phyloP scores from a whole-genome alignment of 2,797 vertebrate genomes.

The Podargus strigoides region DNA sequence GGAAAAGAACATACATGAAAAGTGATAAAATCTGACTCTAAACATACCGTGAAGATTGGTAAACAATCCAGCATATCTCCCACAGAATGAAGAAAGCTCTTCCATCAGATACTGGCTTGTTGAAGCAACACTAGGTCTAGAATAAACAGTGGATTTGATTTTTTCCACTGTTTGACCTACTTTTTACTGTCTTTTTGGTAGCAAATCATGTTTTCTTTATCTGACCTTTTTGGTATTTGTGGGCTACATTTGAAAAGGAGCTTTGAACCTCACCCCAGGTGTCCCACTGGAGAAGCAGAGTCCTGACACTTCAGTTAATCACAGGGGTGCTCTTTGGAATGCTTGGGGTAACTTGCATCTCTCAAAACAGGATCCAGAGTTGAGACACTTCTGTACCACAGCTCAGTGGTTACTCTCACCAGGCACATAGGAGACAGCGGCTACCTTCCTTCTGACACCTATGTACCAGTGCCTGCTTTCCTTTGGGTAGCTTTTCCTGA shows the following conservation, averaged over 20 bases:
- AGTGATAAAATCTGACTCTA: constrained; percentile 4
- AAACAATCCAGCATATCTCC: background rate
- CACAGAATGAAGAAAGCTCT: background rate
- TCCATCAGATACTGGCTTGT: background rate
- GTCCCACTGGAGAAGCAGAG: background rate
- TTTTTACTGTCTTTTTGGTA: background rate
- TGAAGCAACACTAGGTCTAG: background rate
- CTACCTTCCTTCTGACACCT: background rate
- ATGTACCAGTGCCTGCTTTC: background rate
- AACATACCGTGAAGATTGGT: background rate
- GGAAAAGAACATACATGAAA: background rate
- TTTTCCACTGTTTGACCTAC: background rate
- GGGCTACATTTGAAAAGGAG: background rate
- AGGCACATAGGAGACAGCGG: background rate
- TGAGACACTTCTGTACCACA: background rate
- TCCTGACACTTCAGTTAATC: background rate
- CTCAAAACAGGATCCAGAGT: background rate
- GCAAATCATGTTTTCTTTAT: background rate
- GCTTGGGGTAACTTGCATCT: background rate
- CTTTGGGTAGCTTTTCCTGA: background rate
- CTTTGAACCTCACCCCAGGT: background rate
- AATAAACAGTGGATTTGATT: background rate
- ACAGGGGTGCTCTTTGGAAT: background rate
- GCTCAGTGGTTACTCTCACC: background rate
- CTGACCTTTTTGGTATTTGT: background rate